These are phyloP conservation scores for Mesorhabditis sp. DNA, from an alignment of 2,888 invertebrate species.

Conservation along the genomic window DNA sequence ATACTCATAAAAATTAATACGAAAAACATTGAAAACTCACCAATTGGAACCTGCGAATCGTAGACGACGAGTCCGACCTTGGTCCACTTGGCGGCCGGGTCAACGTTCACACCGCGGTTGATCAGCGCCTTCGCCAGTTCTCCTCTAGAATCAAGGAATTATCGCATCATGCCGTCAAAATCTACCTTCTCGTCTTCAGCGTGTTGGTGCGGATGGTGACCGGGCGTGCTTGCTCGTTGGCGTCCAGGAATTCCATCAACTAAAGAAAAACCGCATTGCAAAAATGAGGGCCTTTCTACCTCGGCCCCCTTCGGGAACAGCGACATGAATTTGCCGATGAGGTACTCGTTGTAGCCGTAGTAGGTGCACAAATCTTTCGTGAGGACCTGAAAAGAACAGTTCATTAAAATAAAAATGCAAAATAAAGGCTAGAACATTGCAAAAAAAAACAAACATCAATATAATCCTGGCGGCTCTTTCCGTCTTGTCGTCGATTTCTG, in stretches of 20 bases:
- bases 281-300: conserved; percentile 34
- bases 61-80: conserved; percentile 95
- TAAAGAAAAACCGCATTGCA: conserved; percentile 31
- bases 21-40: conserved; percentile 60
- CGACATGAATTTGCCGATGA: conserved; percentile 87
- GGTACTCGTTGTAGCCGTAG: conserved; percentile 92
- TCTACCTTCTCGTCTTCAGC: conserved; percentile 70
- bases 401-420: conserved; percentile 10
- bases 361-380: conserved; percentile 82
- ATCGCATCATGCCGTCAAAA: background rate
- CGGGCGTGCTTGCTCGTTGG: conserved; percentile 89
- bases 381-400: conserved; percentile 63
- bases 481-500: conserved; percentile 38
- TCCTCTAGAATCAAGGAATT: conserved; percentile 27
- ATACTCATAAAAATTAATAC: background rate
- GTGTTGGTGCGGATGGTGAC: conserved; percentile 92
- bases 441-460: conserved; percentile 21
- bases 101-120: conserved; percentile 91
- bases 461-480: conserved; percentile 40
- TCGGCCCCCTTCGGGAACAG: conserved; percentile 69
- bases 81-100: conserved; percentile 96
- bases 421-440: background rate
- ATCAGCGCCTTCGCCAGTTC: conserved; percentile 73
- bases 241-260: conserved; percentile 87
- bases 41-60: conserved; percentile 89